These are phyloP conservation scores for Aporophyla lueneburgensis DNA, from an alignment of 2,888 invertebrate species.

Conservation along the genomic window DNA sequence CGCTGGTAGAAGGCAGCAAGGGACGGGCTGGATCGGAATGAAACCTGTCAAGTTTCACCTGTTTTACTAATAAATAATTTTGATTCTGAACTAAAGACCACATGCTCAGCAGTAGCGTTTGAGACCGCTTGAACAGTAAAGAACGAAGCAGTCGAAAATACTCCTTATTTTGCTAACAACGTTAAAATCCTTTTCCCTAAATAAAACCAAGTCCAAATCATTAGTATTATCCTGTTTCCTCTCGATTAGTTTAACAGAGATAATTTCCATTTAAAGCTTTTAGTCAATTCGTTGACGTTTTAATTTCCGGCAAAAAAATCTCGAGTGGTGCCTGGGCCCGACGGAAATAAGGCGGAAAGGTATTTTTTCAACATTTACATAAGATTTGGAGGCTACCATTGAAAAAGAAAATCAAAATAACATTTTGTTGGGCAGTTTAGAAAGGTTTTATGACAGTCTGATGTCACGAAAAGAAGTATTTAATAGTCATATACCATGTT, in stretches of 20 bases:
- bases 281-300: constrained; percentile 77
- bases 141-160: background rate
- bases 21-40: too few relatives aligned
- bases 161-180: background rate
- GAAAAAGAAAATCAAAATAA: constrained; percentile 49
- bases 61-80: too few relatives aligned
- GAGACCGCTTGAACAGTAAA: too few relatives aligned
- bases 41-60: too few relatives aligned
- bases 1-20: too few relatives aligned
- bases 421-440: constrained; percentile 14
- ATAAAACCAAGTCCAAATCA: constrained; percentile 24
- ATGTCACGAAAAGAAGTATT: background rate
- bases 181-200: background rate
- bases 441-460: constrained; percentile 27
- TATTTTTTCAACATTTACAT: constrained; percentile 65
- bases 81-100: too few relatives aligned
- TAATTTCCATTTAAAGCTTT: constrained; percentile 73
- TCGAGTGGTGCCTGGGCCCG: constrained; percentile 41
- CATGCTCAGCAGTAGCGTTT: too few relatives aligned
- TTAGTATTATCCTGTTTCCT: constrained; percentile 33
- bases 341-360: constrained; percentile 69
- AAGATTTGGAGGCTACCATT: constrained; percentile 53
- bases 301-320: constrained; percentile 78
- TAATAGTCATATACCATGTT: too few relatives aligned
- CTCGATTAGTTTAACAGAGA: constrained; percentile 57